Base-by-base conservation (phyloP, 1,140 invertebrate genomes). In the Arctopsyche grandis region DNA sequence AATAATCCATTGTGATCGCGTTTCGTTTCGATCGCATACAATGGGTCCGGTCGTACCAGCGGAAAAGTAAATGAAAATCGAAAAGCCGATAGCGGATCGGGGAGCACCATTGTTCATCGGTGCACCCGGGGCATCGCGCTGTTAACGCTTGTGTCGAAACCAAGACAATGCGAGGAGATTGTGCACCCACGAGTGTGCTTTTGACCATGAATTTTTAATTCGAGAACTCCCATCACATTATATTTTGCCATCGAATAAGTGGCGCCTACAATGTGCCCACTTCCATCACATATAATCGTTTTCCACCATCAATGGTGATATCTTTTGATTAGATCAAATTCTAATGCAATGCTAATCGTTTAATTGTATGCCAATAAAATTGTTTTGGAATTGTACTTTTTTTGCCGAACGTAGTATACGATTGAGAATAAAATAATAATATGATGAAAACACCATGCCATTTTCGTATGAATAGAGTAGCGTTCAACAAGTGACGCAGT, bases 51-150 rank as follows among this genome's bases (percentile, higher is more conserved):
- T 66, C 63, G 58, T 60, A 22, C 58, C 21, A 60, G 58, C 58
- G 63, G 63, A 66, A 66, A 66, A 66, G 63, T 66, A 26, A 66
- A 66, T 66, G 63, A 66, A 66, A 66, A 66, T 66, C 63, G 63
- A 66, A 66, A 66, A 66, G 9, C 24, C 22, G 63, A 66, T 66
- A 29, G 63, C 21, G 21, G 21, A 60, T 60, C 58, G 58, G 21
- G 14, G 63, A 22, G 9, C 24, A 3, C 63, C 63, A 66, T 66
- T 66, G 63, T 66, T 26, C 12, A 19, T 10, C 48, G 48, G 56
- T 16, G 24, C 19, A 19, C 63, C 63, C 9, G 24, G 63, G 9
- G 5, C 63, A 22, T 3, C 9, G 63, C 63, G 16, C 48, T 12
- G 10, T 52, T 52, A 60, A 4, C 21, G 4, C 22, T 19, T 66